A percentile compares a stretch with the other conserved stretches of the same genome.
phyloP scores from a whole-genome alignment of 2,113 vertebrate species.

The Siphamia tubifer region DNA sequence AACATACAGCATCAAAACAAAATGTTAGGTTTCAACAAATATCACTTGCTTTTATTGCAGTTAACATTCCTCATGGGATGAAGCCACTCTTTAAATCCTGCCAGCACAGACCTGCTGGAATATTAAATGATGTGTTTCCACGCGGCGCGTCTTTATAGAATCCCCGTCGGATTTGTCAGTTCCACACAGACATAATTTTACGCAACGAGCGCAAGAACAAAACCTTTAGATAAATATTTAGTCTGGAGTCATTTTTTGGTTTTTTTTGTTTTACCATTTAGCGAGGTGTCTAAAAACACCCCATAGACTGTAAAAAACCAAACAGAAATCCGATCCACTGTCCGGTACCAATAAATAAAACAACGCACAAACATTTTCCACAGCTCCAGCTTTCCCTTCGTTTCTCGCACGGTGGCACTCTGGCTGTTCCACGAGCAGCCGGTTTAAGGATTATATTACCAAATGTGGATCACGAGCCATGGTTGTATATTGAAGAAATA shows the following conservation, averaged over 20 bases:
- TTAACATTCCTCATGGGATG: not conserved
- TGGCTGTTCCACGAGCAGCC: conserved; percentile 12
- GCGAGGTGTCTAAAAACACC: not conserved
- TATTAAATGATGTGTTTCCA: not conserved
- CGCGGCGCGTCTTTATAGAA: not conserved
- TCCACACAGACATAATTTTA: not conserved
- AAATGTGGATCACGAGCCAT: not conserved
- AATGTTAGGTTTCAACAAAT: not conserved
- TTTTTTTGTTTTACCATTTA: too few species aligned
- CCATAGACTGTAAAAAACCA: not conserved
- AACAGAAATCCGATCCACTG: conserved; percentile 19
- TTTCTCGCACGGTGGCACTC: conserved; percentile 62
- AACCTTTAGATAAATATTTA: not conserved
- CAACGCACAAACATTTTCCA: conserved; percentile 8
- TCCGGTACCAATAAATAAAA: conserved; percentile 18
- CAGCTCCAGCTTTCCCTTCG: conserved; percentile 31
- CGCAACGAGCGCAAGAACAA: not conserved
- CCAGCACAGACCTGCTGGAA: not conserved
- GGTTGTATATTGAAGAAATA: not conserved
- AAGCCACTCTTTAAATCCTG: not conserved
- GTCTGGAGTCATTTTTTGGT: too few species aligned
- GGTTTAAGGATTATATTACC: not conserved
- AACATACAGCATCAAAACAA: too few species aligned
- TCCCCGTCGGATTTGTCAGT: not conserved
- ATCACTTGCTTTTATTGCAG: not conserved